A percentile compares a stretch with the other conserved stretches of the same genome.
Conservation (phyloP, 2,113 vertebrate species). For the Cebus imitator region DNA sequence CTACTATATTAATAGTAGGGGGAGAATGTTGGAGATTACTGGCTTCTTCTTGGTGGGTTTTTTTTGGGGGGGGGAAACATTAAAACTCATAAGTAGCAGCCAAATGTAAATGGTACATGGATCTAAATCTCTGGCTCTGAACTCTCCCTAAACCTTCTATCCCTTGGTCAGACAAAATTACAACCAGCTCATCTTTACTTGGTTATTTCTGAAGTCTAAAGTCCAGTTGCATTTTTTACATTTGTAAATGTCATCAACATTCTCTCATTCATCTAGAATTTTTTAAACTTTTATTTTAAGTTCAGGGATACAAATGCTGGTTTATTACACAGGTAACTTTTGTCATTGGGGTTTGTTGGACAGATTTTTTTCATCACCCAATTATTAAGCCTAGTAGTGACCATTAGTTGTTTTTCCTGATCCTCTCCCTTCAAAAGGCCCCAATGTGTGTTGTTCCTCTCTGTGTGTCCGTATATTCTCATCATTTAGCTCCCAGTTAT, state of each 20-base stretch:
- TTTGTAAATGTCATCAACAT: neutral
- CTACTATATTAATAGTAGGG: neutral
- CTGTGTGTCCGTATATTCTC: no score
- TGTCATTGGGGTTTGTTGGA: no score
- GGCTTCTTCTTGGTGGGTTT: neutral
- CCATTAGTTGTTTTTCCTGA: no score
- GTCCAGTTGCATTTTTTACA: no score
- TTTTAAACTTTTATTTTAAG: neutral
- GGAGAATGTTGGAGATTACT: neutral
- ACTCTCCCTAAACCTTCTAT: neutral
- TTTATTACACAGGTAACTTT: no score
- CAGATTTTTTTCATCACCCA: no score
- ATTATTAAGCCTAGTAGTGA: no score
- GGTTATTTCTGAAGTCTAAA: neutral
- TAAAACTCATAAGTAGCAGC: neutral
- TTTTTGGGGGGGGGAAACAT: neutral
- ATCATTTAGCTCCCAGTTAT: no score
- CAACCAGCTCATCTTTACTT: neutral
- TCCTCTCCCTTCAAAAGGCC: no score
- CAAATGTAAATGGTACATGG: accelerated
- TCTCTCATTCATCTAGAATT: neutral
- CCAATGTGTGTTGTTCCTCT: no score
- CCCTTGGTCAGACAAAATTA: neutral
- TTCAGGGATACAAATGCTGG: no score
- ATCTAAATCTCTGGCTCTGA: neutral